A percentile compares a stretch with the other conserved stretches of the same genome.
phyloP scores from a whole-genome alignment of 2,797 vertebrate genomes.

The Falco columbarius region DNA sequence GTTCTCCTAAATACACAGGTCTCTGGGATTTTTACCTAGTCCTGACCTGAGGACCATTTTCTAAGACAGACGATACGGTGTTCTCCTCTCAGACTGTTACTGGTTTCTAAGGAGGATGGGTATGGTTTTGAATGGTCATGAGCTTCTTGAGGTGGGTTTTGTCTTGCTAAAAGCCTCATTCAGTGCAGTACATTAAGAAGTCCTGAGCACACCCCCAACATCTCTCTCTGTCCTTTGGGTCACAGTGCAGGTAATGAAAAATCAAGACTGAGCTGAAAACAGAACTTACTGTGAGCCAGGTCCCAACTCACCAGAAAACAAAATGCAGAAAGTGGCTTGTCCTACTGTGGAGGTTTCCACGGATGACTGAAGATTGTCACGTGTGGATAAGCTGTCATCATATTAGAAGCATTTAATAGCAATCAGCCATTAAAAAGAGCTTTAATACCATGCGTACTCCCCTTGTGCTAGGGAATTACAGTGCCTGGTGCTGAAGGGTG shows the following conservation, averaged over 20 bases:
- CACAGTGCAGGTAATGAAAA: neutral
- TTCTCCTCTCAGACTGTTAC: neutral
- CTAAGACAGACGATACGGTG: rapidly evolving
- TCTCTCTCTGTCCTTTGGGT: neutral
- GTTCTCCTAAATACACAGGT: neutral
- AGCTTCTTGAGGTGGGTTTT: neutral
- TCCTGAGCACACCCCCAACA: neutral
- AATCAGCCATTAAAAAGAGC: neutral
- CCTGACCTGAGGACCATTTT: neutral
- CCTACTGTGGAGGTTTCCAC: neutral
- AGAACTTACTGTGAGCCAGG: neutral
- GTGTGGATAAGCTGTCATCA: neutral
- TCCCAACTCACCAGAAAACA: neutral
- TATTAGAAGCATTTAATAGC: neutral
- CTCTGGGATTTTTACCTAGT: neutral
- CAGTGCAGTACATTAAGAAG: neutral
- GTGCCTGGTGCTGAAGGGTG: neutral
- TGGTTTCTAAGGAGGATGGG: neutral
- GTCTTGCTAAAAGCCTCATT: neutral
- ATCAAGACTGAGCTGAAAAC: neutral
- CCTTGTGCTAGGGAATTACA: neutral
- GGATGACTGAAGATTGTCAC: neutral
- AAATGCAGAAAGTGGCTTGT: neutral
- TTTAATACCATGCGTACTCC: neutral
- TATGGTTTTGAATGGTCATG: neutral